phyloP scores from a whole-genome alignment of 2,797 vertebrate genomes.

The Ambastaia sidthimunki region DNA sequence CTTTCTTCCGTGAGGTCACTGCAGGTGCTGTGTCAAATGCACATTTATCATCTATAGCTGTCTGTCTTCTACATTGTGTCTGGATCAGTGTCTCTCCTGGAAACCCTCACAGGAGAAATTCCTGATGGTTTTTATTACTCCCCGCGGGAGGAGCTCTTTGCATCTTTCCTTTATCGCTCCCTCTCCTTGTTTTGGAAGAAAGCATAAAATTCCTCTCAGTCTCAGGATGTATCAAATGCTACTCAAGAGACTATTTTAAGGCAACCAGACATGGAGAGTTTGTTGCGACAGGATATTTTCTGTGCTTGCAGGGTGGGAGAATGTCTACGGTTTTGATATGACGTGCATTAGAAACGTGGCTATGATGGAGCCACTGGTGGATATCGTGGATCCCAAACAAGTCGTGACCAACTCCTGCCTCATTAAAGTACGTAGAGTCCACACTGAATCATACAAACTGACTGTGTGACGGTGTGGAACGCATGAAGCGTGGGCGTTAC shows the following conservation, averaged over 20 bases:
- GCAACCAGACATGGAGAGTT: constrained; percentile 56
- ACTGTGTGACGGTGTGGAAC: constrained; percentile 37
- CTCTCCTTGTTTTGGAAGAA: constrained; percentile 49
- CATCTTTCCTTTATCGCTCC: constrained; percentile 11
- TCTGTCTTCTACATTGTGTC: not conserved
- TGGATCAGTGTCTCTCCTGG: not conserved
- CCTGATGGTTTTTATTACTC: constrained; percentile 14
- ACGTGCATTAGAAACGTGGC: constrained; percentile 97
- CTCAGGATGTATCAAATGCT: constrained; percentile 53
- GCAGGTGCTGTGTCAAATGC: constrained; percentile 2
- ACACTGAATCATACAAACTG: constrained; percentile 50
- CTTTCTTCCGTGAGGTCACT: not conserved
- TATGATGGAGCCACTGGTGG: constrained; percentile 97
- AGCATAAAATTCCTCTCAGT: constrained; percentile 45
- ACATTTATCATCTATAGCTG: not conserved
- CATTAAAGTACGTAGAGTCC: constrained; percentile 84
- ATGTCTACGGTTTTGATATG: constrained; percentile 99
- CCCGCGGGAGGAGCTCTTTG: constrained; percentile 6
- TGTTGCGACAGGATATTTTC: constrained; percentile 22
- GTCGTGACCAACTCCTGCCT: constrained; percentile 97
- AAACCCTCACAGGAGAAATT: not conserved
- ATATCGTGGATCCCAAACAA: constrained; percentile 97
- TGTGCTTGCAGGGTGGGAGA: constrained; percentile 91
- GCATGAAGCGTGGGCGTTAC: constrained; percentile 53
- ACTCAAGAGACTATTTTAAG: constrained; percentile 68